phyloP scores from a whole-genome alignment of 2,113 vertebrate species.

The Solea senegalensis region DNA sequence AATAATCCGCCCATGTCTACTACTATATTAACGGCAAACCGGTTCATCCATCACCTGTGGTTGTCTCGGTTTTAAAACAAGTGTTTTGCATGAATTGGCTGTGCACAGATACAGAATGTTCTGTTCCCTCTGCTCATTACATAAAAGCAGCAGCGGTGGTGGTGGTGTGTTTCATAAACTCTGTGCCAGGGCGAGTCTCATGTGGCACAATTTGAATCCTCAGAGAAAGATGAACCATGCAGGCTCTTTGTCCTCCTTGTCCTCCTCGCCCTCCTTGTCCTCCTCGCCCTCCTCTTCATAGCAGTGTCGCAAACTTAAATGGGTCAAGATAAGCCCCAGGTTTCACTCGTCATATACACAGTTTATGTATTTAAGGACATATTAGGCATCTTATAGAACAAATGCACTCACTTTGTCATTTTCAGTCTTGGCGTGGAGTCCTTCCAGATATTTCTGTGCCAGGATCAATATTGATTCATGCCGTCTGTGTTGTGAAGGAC shows the following conservation, averaged over 20 bases:
- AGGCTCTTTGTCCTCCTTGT: neutral
- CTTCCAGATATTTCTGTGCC: constrained; percentile 3
- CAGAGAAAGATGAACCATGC: neutral
- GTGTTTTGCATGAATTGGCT: neutral
- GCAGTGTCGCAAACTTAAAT: neutral
- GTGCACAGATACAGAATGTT: constrained; percentile 3
- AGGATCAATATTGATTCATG: constrained; percentile 56
- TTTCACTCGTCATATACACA: no score
- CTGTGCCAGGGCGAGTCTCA: constrained; percentile 6
- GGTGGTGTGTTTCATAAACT: constrained; percentile 11
- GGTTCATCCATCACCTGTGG: no score
- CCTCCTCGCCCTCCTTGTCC: no score
- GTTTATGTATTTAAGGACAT: no score
- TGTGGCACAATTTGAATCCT: constrained; percentile 26
- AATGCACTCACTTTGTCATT: no score
- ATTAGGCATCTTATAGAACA: no score
- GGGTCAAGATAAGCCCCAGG: no score
- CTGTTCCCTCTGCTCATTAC: constrained; percentile 21
- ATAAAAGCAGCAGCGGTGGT: neutral
- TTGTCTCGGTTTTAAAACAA: neutral
- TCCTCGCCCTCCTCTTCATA: constrained; percentile 8
- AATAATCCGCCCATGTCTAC: no score
- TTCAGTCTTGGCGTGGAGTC: neutral
- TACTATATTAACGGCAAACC: no score
- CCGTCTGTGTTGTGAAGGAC: constrained; percentile 47